These are phyloP conservation scores for Dendrocopos noguchii DNA, from an alignment of 2,113 vertebrate species.

Conservation along the genomic window DNA sequence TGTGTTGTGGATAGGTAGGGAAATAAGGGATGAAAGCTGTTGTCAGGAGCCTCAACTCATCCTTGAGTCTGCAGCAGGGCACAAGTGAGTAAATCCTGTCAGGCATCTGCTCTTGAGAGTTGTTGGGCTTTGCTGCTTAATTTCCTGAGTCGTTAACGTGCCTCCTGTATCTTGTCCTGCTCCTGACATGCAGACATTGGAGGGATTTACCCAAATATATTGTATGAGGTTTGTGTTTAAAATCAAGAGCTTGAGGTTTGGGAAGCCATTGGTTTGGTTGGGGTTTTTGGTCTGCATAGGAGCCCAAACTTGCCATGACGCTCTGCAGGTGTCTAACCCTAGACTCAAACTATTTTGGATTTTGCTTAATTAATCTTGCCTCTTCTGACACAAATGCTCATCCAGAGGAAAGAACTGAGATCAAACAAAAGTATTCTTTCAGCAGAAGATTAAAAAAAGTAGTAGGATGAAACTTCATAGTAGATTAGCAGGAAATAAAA, in stretches of 20 bases:
- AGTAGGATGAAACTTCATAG: background rate
- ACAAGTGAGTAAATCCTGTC: background rate
- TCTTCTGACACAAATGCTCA: background rate
- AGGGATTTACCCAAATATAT: background rate
- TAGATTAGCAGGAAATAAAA: background rate
- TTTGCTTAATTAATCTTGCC: background rate
- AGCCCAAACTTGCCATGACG: background rate
- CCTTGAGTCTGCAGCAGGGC: background rate
- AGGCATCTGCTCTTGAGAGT: background rate
- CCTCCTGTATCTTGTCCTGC: background rate
- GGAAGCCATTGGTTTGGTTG: background rate
- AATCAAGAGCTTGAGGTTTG: background rate
- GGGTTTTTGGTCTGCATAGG: background rate
- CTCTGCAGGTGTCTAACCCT: background rate
- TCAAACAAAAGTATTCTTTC: background rate
- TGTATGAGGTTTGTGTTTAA: background rate
- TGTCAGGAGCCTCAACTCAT: background rate
- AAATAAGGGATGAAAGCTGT: background rate
- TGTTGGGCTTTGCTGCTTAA: background rate
- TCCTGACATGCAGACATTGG: fast-evolving
- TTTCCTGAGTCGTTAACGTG: fast-evolving
- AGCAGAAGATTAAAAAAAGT: background rate
- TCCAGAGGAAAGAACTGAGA: background rate
- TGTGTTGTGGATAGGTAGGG: background rate
- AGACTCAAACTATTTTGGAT: background rate